Evolutionary conservation across 1,140 invertebrate genomes (phyloP).

Genomic region (Saccostrea cuccullata): DNA sequence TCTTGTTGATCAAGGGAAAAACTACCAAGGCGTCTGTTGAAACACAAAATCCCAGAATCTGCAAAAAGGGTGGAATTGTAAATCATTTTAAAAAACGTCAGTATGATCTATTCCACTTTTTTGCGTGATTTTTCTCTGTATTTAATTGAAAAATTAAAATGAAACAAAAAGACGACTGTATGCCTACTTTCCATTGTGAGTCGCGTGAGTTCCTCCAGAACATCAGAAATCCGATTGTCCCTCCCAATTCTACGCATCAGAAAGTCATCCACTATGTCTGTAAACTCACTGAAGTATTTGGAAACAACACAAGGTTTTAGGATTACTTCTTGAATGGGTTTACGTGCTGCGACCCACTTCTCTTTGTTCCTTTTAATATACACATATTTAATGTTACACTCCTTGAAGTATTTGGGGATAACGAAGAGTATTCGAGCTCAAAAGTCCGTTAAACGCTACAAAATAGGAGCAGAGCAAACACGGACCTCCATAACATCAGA

Average conservation of each 20-base stretch:
- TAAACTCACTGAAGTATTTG: not conserved
- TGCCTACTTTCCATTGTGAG: constrained; percentile 35
- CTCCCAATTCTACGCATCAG: not conserved
- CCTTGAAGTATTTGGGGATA: too few species aligned
- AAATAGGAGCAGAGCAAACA: too few species aligned
- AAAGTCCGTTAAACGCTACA: too few species aligned
- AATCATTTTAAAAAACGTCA: too few species aligned
- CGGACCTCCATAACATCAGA: too few species aligned
- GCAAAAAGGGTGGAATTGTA: not conserved
- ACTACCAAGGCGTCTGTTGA: constrained; percentile 5
- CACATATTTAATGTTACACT: not conserved
- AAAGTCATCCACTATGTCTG: constrained; percentile 20
- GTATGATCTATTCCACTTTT: too few species aligned
- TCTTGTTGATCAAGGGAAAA: not conserved
- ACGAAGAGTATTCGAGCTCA: too few species aligned
- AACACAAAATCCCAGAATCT: constrained; percentile 47
- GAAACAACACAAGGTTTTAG: constrained; percentile 10
- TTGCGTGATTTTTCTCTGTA: too few species aligned
- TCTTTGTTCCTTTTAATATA: constrained; percentile 24
- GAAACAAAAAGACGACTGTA: not conserved
- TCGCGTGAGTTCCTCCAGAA: not conserved
- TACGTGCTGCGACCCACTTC: constrained; percentile 21
- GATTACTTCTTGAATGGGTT: constrained; percentile 31
- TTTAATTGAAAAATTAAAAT: too few species aligned
- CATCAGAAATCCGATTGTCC: not conserved